Conservation (phyloP, 1,140 invertebrate species). For the Eueides isabella region DNA sequence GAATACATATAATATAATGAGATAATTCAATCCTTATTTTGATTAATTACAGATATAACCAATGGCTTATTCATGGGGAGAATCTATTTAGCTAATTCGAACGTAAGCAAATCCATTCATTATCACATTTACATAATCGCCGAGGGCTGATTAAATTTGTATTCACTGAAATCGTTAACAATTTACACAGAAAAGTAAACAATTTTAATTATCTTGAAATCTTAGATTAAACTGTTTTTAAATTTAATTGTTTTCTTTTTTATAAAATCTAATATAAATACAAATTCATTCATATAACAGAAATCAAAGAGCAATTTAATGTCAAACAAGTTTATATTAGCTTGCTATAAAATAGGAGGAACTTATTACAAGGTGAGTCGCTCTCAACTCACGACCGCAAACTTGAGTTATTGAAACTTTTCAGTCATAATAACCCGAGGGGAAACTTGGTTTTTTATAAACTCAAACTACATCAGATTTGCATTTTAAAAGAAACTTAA, state of each 20-base stretch:
- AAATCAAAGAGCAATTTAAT: slow-evolving; percentile 39
- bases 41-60: background rate
- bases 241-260: background rate
- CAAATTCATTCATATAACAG: slow-evolving; percentile 13
- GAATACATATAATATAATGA: background rate
- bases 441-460: slow-evolving; percentile 40
- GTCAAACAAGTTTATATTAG: slow-evolving; percentile 49
- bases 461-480: slow-evolving; percentile 28
- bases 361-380: slow-evolving; percentile 47
- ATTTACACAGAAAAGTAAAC: slow-evolving; percentile 26
- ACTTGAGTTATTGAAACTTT: slow-evolving; percentile 56
- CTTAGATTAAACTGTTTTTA: background rate
- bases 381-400: slow-evolving; percentile 37
- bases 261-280: background rate
- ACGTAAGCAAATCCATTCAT: slow-evolving; percentile 68
- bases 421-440: slow-evolving; percentile 59
- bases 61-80: slow-evolving; percentile 7
- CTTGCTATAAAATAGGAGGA: slow-evolving; percentile 44
- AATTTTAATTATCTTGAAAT: slow-evolving; percentile 16
- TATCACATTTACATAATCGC: slow-evolving; percentile 73
- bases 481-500: slow-evolving; percentile 26
- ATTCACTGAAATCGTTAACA: slow-evolving; percentile 51
- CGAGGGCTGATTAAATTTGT: slow-evolving; percentile 68
- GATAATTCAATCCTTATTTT: background rate
- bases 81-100: slow-evolving; percentile 58